A percentile compares a stretch with the other conserved stretches of the same genome.
These are phyloP conservation scores for Scotopteryx bipunctaria DNA, from an alignment of 2,888 invertebrate species.

Conservation along the genomic window DNA sequence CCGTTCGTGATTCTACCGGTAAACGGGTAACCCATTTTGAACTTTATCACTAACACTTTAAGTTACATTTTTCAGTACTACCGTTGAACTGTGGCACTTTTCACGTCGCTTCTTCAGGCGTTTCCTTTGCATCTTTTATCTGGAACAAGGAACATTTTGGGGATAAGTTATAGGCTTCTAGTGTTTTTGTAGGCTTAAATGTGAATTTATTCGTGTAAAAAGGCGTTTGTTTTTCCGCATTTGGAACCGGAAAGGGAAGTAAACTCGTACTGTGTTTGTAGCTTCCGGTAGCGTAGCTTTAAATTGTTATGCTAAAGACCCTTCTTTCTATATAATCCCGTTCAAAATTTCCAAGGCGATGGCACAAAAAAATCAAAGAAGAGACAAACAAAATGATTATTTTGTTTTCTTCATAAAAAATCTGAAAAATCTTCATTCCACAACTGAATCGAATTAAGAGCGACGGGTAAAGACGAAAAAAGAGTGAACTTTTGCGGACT, in stretches of 20 bases:
- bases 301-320: no score
- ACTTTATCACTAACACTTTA: slow-evolving; percentile 39
- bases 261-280: no score
- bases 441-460: no score
- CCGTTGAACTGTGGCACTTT: slow-evolving; percentile 61
- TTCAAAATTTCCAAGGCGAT: no score
- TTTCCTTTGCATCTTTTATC: slow-evolving; percentile 74
- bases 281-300: no score
- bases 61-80: slow-evolving; percentile 64
- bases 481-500: no score
- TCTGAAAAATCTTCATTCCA: no score
- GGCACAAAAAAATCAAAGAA: no score
- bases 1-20: slow-evolving; percentile 60
- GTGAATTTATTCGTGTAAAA: slow-evolving; percentile 11
- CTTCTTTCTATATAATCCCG: no score
- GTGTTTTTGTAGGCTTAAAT: slow-evolving; percentile 8
- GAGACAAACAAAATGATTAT: no score
- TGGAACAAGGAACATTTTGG: slow-evolving; percentile 60
- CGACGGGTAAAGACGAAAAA: no score
- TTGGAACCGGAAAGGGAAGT: not conserved
- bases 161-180: slow-evolving; percentile 11
- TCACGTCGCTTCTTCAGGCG: slow-evolving; percentile 68
- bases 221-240: not conserved
- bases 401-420: no score
- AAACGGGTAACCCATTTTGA: slow-evolving; percentile 61